Evolutionary conservation across 2,888 invertebrate species (phyloP).

Genomic region (Digitonthophagus gazella): DNA sequence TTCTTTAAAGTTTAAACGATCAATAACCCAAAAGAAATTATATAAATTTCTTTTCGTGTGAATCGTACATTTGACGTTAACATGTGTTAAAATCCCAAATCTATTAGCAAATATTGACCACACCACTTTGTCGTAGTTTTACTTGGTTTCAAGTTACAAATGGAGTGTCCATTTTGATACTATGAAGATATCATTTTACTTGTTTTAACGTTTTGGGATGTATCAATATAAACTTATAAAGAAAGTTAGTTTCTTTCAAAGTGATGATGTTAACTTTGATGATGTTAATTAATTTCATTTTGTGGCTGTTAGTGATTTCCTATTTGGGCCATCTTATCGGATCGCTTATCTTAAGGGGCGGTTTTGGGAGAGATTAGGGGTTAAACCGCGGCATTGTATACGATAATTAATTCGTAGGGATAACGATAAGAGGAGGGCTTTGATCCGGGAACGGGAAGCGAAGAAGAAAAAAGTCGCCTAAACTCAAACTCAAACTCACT

Average conservation of each 20-base stretch:
- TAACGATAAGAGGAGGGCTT: neutral
- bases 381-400: neutral
- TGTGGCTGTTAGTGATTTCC: neutral
- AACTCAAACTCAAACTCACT: too few relatives aligned
- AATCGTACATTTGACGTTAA: neutral
- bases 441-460: neutral
- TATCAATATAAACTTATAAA: too few relatives aligned
- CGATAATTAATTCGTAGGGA: neutral
- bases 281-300: neutral
- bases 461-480: neutral
- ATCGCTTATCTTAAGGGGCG: neutral
- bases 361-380: neutral
- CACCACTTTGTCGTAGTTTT: too few relatives aligned
- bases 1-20: neutral
- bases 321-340: neutral
- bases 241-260: too few relatives aligned
- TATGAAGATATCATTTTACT: too few relatives aligned
- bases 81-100: neutral
- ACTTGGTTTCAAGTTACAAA: too few relatives aligned
- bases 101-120: neutral
- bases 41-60: too few relatives aligned
- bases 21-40: neutral
- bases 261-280: too few relatives aligned
- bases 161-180: too few relatives aligned
- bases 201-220: too few relatives aligned